A percentile compares a stretch with the other conserved stretches of the same genome.
phyloP scores from a whole-genome alignment of 2,888 invertebrate genomes.

The Catotricha subobsoleta region DNA sequence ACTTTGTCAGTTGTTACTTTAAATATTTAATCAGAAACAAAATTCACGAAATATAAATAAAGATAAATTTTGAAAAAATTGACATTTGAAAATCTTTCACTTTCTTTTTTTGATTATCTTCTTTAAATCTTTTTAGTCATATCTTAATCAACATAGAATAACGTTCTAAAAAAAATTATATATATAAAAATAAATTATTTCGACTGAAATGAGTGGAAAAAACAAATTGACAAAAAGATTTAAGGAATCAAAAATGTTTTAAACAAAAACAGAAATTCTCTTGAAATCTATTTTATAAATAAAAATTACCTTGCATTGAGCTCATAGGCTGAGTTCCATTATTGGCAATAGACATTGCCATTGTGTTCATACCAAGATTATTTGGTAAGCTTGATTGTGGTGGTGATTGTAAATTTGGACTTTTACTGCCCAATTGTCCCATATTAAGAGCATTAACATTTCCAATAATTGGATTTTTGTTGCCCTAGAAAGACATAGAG shows the following conservation, averaged over 20 bases:
- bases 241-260: not conserved
- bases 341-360: slow-evolving; percentile 57
- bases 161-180: too few relatives aligned
- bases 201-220: too few relatives aligned
- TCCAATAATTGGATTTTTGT: slow-evolving; percentile 23
- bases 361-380: slow-evolving; percentile 51
- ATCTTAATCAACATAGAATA: too few relatives aligned
- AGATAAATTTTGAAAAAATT: too few relatives aligned
- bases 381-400: slow-evolving; percentile 63
- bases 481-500: slow-evolving; percentile 20
- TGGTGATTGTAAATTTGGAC: slow-evolving; percentile 69
- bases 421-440: slow-evolving; percentile 62
- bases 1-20: too few relatives aligned
- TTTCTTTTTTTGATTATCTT: too few relatives aligned
- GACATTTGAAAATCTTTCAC: too few relatives aligned
- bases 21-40: too few relatives aligned
- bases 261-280: not conserved
- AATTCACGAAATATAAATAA: too few relatives aligned
- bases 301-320: slow-evolving; percentile 44
- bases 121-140: too few relatives aligned
- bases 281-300: not conserved
- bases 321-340: slow-evolving; percentile 58
- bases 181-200: too few relatives aligned
- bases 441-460: slow-evolving; percentile 44
- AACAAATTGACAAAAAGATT: not conserved